Percentiles rank a stretch among this genome's conserved stretches.
phyloP scores from a whole-genome alignment of 2,888 invertebrate genomes.

The Mythimna pallens region DNA sequence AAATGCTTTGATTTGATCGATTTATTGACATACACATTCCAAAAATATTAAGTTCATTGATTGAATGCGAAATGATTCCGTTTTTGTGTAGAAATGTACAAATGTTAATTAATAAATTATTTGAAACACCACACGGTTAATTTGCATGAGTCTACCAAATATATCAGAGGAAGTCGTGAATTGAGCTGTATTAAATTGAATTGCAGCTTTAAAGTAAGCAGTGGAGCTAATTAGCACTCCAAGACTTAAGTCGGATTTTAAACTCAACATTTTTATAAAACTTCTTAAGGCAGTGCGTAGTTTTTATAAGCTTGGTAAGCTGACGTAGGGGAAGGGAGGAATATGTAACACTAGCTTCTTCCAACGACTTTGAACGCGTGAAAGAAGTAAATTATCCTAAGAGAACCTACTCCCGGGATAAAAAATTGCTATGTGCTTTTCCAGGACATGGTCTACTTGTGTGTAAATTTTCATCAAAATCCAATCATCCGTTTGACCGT shows the following conservation, averaged over 20 bases:
- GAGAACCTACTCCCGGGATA: too few relatives aligned
- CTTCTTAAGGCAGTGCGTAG: conserved; percentile 20
- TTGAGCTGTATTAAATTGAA: conserved; percentile 27
- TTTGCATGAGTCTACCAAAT: neutral
- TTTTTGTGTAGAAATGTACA: neutral
- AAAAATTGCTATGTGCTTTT: too few relatives aligned
- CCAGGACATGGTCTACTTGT: too few relatives aligned
- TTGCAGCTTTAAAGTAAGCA: conserved; percentile 32
- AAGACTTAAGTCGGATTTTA: conserved; percentile 20
- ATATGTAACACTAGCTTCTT: conserved; percentile 1
- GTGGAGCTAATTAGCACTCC: conserved; percentile 38
- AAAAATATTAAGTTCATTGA: neutral
- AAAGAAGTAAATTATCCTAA: too few relatives aligned
- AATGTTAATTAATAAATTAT: neutral
- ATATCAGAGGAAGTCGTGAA: conserved; percentile 11
- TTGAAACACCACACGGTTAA: neutral
- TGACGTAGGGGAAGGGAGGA: neutral
- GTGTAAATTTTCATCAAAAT: too few relatives aligned
- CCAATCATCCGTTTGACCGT: too few relatives aligned
- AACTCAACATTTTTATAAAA: conserved; percentile 27
- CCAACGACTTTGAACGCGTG: too few relatives aligned
- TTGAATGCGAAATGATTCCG: neutral
- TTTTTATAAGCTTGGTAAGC: conserved; percentile 5
- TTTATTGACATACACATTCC: too few relatives aligned
- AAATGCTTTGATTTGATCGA: neutral